Conservation (phyloP, 1,140 invertebrate species). For the Nasonia longicornis region DNA sequence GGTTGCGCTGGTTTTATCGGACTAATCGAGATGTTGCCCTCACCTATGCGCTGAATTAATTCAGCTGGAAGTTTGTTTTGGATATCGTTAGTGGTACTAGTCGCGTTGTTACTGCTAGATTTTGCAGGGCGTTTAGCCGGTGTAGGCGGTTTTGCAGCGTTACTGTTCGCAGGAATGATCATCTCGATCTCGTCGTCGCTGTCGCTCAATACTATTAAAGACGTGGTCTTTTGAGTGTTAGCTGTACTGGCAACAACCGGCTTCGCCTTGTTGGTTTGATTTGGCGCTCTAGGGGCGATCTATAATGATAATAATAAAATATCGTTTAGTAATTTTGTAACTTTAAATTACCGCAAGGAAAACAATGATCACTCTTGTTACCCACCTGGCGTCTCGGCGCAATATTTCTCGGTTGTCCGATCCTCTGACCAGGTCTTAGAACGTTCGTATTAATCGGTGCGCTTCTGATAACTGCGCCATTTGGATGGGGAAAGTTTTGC, state of each 20-base stretch:
- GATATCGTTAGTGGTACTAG: constrained; percentile 11
- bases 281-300: background rate
- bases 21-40: constrained; percentile 65
- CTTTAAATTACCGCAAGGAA: background rate
- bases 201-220: constrained; percentile 64
- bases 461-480: constrained; percentile 51
- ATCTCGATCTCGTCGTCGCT: constrained; percentile 68
- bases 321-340: background rate
- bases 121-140: background rate
- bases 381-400: constrained; percentile 26
- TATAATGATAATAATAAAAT: background rate
- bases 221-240: constrained; percentile 56
- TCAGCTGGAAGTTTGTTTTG: constrained; percentile 57
- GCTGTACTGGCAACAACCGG: constrained; percentile 21
- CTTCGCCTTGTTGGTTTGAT: background rate
- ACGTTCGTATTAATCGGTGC: constrained; percentile 29
- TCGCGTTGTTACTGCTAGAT: constrained; percentile 47
- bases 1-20: constrained; percentile 57
- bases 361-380: background rate
- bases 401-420: background rate
- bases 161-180: constrained; percentile 60
- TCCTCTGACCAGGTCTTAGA: constrained; percentile 34
- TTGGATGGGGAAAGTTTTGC: constrained; percentile 49
- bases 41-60: constrained; percentile 62
- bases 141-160: background rate